A percentile compares a stretch with the other conserved stretches of the same genome.
phyloP scores from a whole-genome alignment of 2,113 vertebrate species.

The Arothron firmamentum region DNA sequence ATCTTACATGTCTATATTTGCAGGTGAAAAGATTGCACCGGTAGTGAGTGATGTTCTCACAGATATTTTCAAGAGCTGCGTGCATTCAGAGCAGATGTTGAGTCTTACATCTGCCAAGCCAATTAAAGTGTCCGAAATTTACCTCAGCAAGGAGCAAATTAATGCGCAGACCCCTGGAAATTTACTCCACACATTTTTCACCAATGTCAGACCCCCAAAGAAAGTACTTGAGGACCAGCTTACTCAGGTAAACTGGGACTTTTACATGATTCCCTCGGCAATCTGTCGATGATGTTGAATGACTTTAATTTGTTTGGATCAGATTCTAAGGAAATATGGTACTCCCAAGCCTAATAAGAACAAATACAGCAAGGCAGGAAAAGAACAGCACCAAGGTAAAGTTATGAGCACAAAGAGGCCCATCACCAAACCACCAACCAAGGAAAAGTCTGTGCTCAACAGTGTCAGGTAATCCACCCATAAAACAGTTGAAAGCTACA shows the following conservation, averaged over 20 bases:
- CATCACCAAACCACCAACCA: slow-evolving; percentile 86
- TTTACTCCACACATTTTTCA: slow-evolving; percentile 92
- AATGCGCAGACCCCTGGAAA: slow-evolving; percentile 93
- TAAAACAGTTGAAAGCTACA: not conserved
- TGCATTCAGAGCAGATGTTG: slow-evolving; percentile 90
- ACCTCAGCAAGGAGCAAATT: slow-evolving; percentile 97
- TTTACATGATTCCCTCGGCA: no score
- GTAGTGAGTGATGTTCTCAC: slow-evolving; percentile 89
- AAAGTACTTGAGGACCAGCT: slow-evolving; percentile 96
- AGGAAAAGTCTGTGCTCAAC: slow-evolving; percentile 91
- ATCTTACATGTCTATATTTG: slow-evolving; percentile 10
- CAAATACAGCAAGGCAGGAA: slow-evolving; percentile 92
- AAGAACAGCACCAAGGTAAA: slow-evolving; percentile 94
- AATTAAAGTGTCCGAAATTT: slow-evolving; percentile 92
- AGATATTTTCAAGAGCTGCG: slow-evolving; percentile 95
- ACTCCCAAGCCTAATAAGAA: slow-evolving; percentile 91
- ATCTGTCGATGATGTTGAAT: not conserved
- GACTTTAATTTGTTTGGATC: slow-evolving; percentile 1
- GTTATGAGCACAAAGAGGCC: slow-evolving; percentile 96
- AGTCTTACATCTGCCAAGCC: slow-evolving; percentile 90
- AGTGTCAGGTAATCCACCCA: slow-evolving; percentile 83
- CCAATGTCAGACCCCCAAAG: slow-evolving; percentile 90
- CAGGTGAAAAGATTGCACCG: slow-evolving; percentile 90
- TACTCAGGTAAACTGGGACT: slow-evolving; percentile 80
- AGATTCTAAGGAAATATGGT: slow-evolving; percentile 95